Evolutionary conservation across 2,888 invertebrate species (phyloP).

Genomic region (Agonopterix arenella): DNA sequence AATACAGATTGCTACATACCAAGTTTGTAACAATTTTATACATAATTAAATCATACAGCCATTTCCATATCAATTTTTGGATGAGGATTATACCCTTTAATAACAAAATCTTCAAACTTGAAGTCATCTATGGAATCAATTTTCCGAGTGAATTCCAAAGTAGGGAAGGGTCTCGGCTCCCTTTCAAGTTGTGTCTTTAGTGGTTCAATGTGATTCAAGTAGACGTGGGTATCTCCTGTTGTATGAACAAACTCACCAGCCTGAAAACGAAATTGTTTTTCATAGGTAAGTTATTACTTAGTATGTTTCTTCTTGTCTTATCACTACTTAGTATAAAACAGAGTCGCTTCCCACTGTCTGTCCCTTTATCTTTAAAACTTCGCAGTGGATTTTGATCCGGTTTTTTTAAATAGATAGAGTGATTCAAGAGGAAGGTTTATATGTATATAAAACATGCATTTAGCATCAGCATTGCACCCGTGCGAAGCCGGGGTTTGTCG

Average conservation of each 20-base stretch:
- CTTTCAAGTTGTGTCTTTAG: slow-evolving; percentile 88
- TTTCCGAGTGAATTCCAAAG: slow-evolving; percentile 83
- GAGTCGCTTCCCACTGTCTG: no score
- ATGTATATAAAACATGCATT: no score
- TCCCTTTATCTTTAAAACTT: no score
- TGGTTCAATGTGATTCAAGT: slow-evolving; percentile 91
- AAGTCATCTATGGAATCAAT: slow-evolving; percentile 92
- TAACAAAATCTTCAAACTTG: slow-evolving; percentile 88
- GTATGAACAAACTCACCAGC: slow-evolving; percentile 96
- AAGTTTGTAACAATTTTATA: background rate
- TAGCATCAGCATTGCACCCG: no score
- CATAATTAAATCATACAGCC: slow-evolving; percentile 80
- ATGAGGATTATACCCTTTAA: slow-evolving; percentile 91
- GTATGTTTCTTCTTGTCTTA: background rate
- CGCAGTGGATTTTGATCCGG: no score
- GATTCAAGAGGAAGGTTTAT: no score
- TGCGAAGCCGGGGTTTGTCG: no score
- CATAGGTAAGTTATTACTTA: no score
- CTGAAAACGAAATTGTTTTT: slow-evolving; percentile 46
- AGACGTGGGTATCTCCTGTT: slow-evolving; percentile 97
- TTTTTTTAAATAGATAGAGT: no score
- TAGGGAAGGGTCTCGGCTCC: slow-evolving; percentile 89
- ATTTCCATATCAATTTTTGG: slow-evolving; percentile 95
- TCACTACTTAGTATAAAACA: no score
- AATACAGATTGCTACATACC: background rate